Conservation (phyloP, 2,888 invertebrate genomes). For the Pterostichus madidus region DNA sequence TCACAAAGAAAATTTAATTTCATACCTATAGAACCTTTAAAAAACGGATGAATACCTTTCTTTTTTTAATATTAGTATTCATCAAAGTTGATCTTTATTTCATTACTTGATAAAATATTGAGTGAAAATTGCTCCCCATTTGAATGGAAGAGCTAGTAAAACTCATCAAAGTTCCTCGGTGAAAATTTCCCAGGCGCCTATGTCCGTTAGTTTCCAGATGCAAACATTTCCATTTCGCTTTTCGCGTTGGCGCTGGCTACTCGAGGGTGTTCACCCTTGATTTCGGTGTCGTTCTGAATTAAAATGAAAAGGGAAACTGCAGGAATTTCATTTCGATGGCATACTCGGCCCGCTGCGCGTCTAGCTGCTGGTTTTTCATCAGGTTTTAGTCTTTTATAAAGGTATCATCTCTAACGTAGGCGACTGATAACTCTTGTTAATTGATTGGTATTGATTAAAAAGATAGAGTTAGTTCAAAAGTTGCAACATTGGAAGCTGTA, state of each 20-base stretch:
- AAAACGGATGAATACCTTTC: constrained; percentile 13
- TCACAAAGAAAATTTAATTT: background rate
- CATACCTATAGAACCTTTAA: background rate
- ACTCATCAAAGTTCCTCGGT: constrained; percentile 33
- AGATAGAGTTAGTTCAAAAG: background rate
- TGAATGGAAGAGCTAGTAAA: constrained; percentile 3
- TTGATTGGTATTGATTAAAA: constrained; percentile 34
- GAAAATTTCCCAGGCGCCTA: constrained; percentile 20
- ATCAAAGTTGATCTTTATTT: constrained; percentile 33
- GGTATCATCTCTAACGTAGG: constrained; percentile 17
- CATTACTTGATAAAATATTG: constrained; percentile 32
- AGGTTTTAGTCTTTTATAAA: constrained; percentile 38
- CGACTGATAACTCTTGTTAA: constrained; percentile 30
- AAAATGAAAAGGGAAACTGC: constrained; percentile 47
- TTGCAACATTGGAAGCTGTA: background rate
- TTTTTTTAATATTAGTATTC: constrained; percentile 26
- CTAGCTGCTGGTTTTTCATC: constrained; percentile 26
- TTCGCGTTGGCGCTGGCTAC: background rate
- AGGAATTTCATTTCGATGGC: constrained; percentile 56
- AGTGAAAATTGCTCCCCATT: constrained; percentile 2
- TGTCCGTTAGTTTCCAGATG: constrained; percentile 46
- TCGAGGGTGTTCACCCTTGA: constrained; percentile 50
- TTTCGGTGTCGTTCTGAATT: constrained; percentile 51
- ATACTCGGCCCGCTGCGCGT: background rate
- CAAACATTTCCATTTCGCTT: constrained; percentile 48